Conservation (phyloP, 2,113 vertebrate genomes). For the Pionites leucogaster region DNA sequence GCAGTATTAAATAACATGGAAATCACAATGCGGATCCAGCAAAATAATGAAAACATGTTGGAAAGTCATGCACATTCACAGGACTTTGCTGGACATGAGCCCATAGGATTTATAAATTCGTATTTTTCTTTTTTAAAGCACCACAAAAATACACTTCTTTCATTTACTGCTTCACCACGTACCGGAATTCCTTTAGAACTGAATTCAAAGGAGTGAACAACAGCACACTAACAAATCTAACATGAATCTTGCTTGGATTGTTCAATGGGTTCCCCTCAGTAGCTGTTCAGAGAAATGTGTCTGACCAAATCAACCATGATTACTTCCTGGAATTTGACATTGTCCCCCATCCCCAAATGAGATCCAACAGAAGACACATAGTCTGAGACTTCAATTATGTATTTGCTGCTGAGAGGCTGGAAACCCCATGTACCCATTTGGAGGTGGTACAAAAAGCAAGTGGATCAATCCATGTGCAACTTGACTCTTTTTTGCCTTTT, state of each 20-base stretch:
- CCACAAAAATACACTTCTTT: constrained; percentile 69
- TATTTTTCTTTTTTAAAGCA: constrained; percentile 44
- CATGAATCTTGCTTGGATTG: constrained; percentile 19
- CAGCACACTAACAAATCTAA: constrained; percentile 35
- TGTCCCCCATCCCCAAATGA: constrained; percentile 34
- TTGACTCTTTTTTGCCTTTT: not conserved
- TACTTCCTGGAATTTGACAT: constrained; percentile 7
- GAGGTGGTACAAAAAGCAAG: constrained; percentile 25
- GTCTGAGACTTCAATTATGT: constrained; percentile 50
- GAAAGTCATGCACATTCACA: constrained; percentile 61
- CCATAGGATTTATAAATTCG: constrained; percentile 73
- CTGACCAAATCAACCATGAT: constrained; percentile 58
- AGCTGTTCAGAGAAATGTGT: constrained; percentile 41
- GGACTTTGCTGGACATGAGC: constrained; percentile 67
- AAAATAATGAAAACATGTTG: constrained; percentile 71
- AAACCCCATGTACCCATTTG: constrained; percentile 11
- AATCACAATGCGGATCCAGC: constrained; percentile 72
- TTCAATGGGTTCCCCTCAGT: constrained; percentile 52
- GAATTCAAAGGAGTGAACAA: constrained; percentile 72
- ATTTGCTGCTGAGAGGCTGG: constrained; percentile 41
- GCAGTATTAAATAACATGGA: constrained; percentile 80
- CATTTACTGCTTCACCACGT: constrained; percentile 68
- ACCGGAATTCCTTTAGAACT: constrained; percentile 68
- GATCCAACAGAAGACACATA: constrained; percentile 66
- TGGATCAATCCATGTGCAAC: constrained; percentile 20